Percentiles rank a stretch among this genome's conserved stretches.
Evolutionary conservation across 2,113 vertebrate species (phyloP).

Genomic region (Hucho hucho): DNA sequence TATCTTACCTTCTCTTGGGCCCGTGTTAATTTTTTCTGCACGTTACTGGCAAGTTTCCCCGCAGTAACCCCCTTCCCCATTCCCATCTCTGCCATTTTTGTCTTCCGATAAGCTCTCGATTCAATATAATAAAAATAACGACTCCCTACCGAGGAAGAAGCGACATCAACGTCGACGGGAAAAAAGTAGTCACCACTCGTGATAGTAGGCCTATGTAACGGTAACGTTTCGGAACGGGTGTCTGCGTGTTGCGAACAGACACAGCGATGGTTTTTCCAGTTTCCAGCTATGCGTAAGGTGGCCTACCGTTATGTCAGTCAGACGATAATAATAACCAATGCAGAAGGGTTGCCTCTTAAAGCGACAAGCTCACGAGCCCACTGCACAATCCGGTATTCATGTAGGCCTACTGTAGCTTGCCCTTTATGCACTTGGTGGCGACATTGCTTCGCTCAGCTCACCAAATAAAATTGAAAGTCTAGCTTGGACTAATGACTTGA

Average conservation of each 20-base stretch:
- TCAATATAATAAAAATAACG: constrained; percentile 38
- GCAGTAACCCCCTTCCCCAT: constrained; percentile 95
- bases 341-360: constrained; percentile 65
- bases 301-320: constrained; percentile 51
- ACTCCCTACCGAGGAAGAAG: neutral
- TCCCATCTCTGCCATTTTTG: constrained; percentile 95
- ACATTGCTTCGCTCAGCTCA: neutral
- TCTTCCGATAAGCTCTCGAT: constrained; percentile 48
- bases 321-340: constrained; percentile 44
- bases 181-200: neutral
- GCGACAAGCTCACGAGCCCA: constrained; percentile 36
- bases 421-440: neutral
- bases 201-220: neutral
- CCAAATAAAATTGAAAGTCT: neutral
- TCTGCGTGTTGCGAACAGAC: neutral
- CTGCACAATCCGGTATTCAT: neutral
- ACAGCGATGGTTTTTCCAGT: neutral
- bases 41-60: constrained; percentile 93
- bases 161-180: constrained; percentile 43
- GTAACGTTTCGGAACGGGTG: neutral
- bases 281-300: neutral
- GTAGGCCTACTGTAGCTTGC: neutral
- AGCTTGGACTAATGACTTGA: no score
- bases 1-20: constrained; percentile 93
- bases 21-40: constrained; percentile 95